Base-by-base conservation (phyloP, 53 echinoderm and acorn worm genomes). In the Luidia sarsii region DNA sequence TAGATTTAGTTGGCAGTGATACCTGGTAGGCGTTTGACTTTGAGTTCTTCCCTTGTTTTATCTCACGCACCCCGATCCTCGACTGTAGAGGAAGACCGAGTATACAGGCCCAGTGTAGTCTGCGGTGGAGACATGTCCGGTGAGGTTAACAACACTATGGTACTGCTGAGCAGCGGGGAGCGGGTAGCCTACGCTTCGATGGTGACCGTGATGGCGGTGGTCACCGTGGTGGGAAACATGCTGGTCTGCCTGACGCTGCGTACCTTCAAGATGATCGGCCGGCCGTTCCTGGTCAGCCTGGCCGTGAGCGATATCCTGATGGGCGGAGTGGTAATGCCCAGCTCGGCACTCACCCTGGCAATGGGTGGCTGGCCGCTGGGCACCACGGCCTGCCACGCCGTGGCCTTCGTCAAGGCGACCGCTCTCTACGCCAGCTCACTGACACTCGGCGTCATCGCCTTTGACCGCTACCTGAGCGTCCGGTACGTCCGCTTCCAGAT, bases 391-490 rank as follows among this genome's bases (percentile, higher is more conserved):
- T 82, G 82, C 18, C 0, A 82, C 21, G 41, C 68, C 1, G 45
- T 55, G 18, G 82, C 54, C 7, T 82, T 68, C 39, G 4, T 54
- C 5, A 82, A 82, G 23, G 55, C 56, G 11, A 5, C 39, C 11
- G 39, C 53, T 1, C 53, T 82, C 24, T 82, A 54, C 11, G 16
- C 82, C 7, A 38, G 66, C 25, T 2, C 68, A 4, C 21, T 68
- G 37, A 35, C 75, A 27, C 48, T 85, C 9, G 50, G 62, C n/a
- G 74, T 64, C 75, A 75, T 85, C 14, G 73, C 85, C 16, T 24
- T 65, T 6, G 85, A 85, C 23, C 54, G 85, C 0, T 85, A 85
- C 31, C 25, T 39, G 1, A 38, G 25, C 32, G 52, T 85, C 39
- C 65, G 48, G 10, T 19, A 75, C 25, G 51, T 48, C 33, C 14